These are phyloP conservation scores for Ageneiosus marmoratus DNA, from an alignment of 2,113 vertebrate genomes.

Conservation along the genomic window DNA sequence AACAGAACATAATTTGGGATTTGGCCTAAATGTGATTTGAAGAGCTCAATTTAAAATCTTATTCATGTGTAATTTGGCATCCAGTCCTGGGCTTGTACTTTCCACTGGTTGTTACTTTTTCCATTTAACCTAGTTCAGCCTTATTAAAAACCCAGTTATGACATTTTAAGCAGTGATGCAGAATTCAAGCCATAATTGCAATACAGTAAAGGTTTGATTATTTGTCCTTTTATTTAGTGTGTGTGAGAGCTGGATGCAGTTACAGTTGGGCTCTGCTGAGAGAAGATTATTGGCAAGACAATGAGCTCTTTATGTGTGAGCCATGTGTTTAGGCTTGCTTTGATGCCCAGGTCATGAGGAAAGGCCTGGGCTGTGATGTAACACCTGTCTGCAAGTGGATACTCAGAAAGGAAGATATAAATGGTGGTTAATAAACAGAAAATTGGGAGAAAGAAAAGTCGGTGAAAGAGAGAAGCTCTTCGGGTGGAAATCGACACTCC, in stretches of 20 bases:
- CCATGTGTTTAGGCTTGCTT: constrained; percentile 45
- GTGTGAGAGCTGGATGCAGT: constrained; percentile 36
- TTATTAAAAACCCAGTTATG: neutral
- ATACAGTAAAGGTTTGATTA: neutral
- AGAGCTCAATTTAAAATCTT: neutral
- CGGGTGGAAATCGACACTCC: constrained; percentile 9
- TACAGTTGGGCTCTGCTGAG: constrained; percentile 43
- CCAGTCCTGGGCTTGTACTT: too few relatives aligned
- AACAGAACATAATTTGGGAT: neutral
- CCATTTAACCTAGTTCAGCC: neutral
- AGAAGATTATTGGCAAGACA: constrained; percentile 52
- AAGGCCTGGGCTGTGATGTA: constrained; percentile 34
- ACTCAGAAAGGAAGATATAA: constrained; percentile 36
- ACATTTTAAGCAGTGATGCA: neutral
- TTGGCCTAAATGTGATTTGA: neutral
- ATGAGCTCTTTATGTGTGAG: constrained; percentile 46
- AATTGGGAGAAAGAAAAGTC: neutral
- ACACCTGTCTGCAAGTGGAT: constrained; percentile 40
- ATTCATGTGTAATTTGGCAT: neutral
- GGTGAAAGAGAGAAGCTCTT: neutral
- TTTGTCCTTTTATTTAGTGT: neutral
- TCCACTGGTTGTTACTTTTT: neutral
- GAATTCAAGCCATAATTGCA: neutral
- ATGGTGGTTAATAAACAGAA: constrained; percentile 28
- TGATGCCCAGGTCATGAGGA: constrained; percentile 50